Percentiles rank a stretch among this genome's conserved stretches.
Conservation (phyloP, 2,113 vertebrate species). For the Chlorodrepanis virens region DNA sequence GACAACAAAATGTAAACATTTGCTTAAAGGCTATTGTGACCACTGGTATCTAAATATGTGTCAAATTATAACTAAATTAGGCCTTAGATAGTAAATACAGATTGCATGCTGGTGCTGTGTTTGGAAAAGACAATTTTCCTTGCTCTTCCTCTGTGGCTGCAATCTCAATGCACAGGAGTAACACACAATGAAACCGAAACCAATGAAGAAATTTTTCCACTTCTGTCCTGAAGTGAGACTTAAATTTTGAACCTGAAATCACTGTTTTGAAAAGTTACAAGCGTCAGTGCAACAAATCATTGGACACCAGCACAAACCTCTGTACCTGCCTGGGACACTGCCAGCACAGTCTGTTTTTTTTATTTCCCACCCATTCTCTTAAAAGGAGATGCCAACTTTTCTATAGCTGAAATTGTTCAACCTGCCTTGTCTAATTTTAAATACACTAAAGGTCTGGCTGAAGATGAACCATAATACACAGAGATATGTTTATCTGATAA, state of each 20-base stretch:
- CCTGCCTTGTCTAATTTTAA: background rate
- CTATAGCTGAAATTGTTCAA: background rate
- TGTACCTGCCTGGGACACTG: background rate
- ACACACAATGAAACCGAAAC: background rate
- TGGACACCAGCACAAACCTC: background rate
- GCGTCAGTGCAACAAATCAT: background rate
- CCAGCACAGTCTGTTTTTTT: fast-evolving
- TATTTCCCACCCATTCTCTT: fast-evolving
- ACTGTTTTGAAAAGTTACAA: background rate
- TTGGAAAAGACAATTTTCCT: background rate
- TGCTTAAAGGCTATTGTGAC: background rate
- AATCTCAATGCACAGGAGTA: background rate
- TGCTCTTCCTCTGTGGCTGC: background rate
- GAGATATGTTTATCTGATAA: background rate
- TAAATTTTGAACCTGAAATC: background rate
- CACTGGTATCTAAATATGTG: background rate
- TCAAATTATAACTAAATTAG: background rate
- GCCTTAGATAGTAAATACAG: background rate
- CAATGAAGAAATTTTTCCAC: background rate
- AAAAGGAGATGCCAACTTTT: background rate
- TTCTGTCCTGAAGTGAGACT: background rate
- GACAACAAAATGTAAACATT: background rate
- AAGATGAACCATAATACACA: background rate
- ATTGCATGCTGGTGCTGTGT: background rate
- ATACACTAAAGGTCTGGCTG: background rate